Evolutionary conservation across 2,113 vertebrate genomes (phyloP).

Genomic region (Ictidomys tridecemlineatus): DNA sequence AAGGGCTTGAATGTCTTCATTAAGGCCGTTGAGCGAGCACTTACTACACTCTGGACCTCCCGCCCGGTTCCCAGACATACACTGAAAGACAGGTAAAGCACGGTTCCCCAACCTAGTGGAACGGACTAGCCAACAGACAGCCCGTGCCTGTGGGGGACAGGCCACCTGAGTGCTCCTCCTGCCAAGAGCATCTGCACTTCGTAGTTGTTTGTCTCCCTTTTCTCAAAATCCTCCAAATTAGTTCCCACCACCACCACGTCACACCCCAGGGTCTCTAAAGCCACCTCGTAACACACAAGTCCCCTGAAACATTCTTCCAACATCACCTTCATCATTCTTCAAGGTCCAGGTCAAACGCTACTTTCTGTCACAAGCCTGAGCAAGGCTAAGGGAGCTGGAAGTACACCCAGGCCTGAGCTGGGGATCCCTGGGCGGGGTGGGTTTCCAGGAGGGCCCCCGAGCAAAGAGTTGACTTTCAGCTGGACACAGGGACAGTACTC

Average conservation of each 20-base stretch:
- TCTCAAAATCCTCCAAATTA: background rate
- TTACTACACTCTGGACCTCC: background rate
- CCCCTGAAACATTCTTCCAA: background rate
- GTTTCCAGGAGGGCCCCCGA: background rate
- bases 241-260: background rate
- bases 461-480: background rate
- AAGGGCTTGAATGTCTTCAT: background rate
- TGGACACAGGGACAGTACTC: too few relatives aligned
- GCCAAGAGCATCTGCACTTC: background rate
- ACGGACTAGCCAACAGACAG: background rate
- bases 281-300: background rate
- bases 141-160: background rate
- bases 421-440: background rate
- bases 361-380: background rate
- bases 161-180: background rate
- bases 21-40: background rate
- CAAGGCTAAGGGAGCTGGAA: background rate
- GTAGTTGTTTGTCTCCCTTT: background rate
- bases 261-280: background rate
- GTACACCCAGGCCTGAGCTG: background rate
- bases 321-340: background rate
- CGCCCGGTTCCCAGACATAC: accelerated
- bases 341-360: background rate
- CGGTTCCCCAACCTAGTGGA: accelerated
- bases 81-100: accelerated